A percentile compares a stretch with the other conserved stretches of the same genome.
These are phyloP conservation scores for Drosophila stalkeri DNA, from an alignment of 2,888 invertebrate species.

Conservation along the genomic window DNA sequence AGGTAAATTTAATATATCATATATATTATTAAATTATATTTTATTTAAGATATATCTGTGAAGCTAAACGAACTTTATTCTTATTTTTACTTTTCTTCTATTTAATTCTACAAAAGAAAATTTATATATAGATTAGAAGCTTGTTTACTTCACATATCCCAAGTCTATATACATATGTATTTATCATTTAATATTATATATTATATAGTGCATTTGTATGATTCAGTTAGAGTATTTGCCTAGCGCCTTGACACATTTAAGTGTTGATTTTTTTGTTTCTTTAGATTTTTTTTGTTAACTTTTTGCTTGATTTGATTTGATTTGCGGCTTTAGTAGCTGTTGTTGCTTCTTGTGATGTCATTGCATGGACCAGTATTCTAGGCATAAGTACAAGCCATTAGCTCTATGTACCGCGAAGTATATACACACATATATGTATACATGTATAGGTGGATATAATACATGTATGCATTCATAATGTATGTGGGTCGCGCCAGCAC, in stretches of 20 bases:
- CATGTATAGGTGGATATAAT: too few relatives aligned
- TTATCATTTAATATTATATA: background rate
- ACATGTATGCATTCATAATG: conserved; percentile 22
- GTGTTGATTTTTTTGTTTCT: conserved; percentile 3
- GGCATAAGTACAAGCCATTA: conserved; percentile 45
- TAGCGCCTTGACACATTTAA: background rate
- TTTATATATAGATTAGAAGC: background rate
- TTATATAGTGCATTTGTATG: background rate
- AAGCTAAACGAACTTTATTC: background rate
- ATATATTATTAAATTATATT: background rate
- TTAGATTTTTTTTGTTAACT: conserved; percentile 11
- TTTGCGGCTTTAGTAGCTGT: conserved; percentile 49
- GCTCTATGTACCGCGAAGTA: conserved; percentile 29
- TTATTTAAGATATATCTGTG: too few relatives aligned
- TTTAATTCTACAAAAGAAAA: background rate
- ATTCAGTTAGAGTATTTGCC: conserved; percentile 13
- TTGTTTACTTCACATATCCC: background rate
- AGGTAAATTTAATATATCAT: background rate
- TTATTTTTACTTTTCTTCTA: background rate
- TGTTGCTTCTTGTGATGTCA: conserved; percentile 63
- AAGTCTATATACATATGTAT: background rate
- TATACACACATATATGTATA: background rate
- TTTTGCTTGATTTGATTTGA: conserved; percentile 56
- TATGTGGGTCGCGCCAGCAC: conserved; percentile 63
- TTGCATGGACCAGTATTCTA: conserved; percentile 51